Evolutionary conservation across 2,113 vertebrate species (phyloP), one percentile per base, ranked within the genome.

Genomic region (Menidia beryllina): DNA sequence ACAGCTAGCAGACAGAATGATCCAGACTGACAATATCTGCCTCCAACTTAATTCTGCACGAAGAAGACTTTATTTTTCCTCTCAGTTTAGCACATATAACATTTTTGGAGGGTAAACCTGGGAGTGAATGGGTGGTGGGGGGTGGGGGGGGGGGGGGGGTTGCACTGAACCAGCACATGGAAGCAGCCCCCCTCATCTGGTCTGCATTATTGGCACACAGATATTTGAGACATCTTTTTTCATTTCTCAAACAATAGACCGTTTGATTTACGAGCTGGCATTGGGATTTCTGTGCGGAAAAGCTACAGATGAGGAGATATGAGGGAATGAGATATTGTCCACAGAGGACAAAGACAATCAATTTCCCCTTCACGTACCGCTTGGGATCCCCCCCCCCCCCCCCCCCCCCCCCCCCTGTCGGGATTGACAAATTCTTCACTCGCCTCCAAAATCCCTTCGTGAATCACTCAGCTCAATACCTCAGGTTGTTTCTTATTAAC

Each of bases 211-310:
- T 80, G 77, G 78, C 85, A 87, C 73, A 78, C 72, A 93, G 93
- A 95, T 94, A 95, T 93, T 88, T 90, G 36, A 77, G 86, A 92
- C 91, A 91, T 91, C 77, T 94, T 95, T 95, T 93, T 94, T 89
- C 83, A 79, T 93, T 93, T 94, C 88, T 92, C 90, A 91, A 93
- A 95, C 94, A 96, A 95, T 94, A 87, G 93, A 85, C 86, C 50
- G 75, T 88, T 93, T 95, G 93, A 95, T 95, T 96, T 95, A 96
- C 93, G 92, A 86, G 82, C 81, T 89, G 86, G 91, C 93, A 92
- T 94, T 94, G 91, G 91, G 94, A 91, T 83, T 93, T 94, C 93
- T 93, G 77, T 91, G 93, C 86, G 86, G 82, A 91, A 86, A 85
- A 91, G 84, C 83, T 89, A 91, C 91, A 91, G 92, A 93, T 89